A percentile compares a stretch with the other conserved stretches of the same genome.
phyloP scores from a whole-genome alignment of 1,140 invertebrate genomes.

The Drosophila eugracilis region DNA sequence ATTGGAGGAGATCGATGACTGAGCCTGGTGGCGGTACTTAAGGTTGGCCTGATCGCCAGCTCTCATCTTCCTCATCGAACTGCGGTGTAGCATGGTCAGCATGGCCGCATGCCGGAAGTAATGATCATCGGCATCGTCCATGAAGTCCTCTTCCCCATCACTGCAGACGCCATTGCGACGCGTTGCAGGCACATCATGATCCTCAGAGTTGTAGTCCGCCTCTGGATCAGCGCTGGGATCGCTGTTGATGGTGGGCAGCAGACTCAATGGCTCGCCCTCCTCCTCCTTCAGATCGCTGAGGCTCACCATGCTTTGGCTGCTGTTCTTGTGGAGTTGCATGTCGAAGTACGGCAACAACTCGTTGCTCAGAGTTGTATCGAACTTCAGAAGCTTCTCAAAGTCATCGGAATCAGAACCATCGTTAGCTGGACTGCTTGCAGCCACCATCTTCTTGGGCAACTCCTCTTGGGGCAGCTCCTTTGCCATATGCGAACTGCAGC shows the following conservation, averaged over 20 bases:
- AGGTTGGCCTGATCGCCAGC: slow-evolving; percentile 85
- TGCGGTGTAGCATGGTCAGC: slow-evolving; percentile 81
- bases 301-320: slow-evolving; percentile 73
- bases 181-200: slow-evolving; percentile 40
- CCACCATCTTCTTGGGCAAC: not conserved
- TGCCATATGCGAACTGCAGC: slow-evolving; percentile 53
- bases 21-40: slow-evolving; percentile 79
- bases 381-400: slow-evolving; percentile 81
- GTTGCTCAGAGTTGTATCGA: slow-evolving; percentile 77
- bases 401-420: slow-evolving; percentile 83
- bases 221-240: slow-evolving; percentile 78
- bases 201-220: slow-evolving; percentile 56
- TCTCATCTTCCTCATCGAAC: slow-evolving; percentile 82
- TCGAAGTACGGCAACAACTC: slow-evolving; percentile 84
- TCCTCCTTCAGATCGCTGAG: slow-evolving; percentile 66
- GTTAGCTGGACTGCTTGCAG: slow-evolving; percentile 9
- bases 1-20: slow-evolving; percentile 82
- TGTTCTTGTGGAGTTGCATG: slow-evolving; percentile 81
- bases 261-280: slow-evolving; percentile 68
- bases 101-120: slow-evolving; percentile 82
- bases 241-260: slow-evolving; percentile 74
- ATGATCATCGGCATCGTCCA: slow-evolving; percentile 75
- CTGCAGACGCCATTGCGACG: slow-evolving; percentile 70
- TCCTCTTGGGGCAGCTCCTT: slow-evolving; percentile 24
- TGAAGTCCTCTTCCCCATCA: slow-evolving; percentile 77